These are phyloP conservation scores for Sorex fumeus DNA, from an alignment of 2,113 vertebrate genomes.

Conservation along the genomic window DNA sequence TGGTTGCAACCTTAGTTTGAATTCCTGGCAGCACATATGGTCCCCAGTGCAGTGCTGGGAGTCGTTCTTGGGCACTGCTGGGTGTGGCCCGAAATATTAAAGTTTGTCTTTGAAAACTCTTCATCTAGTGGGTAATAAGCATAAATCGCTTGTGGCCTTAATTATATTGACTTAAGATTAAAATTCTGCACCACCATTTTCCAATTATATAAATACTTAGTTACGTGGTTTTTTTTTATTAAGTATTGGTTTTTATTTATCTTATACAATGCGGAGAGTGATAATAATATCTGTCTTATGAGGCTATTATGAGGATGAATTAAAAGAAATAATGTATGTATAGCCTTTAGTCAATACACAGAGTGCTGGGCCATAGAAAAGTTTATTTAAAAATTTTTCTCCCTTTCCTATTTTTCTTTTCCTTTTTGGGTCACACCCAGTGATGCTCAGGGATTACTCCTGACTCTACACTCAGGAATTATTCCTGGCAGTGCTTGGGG, in stretches of 20 bases:
- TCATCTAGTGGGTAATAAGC: background rate
- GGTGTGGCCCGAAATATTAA: too few species aligned
- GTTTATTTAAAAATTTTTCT: background rate
- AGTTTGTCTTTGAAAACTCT: too few species aligned
- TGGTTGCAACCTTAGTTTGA: too few species aligned
- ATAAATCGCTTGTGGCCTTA: background rate
- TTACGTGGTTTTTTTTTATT: background rate
- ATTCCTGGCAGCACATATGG: too few species aligned
- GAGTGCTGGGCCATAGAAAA: background rate
- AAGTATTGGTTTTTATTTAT: background rate
- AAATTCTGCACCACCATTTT: conserved; percentile 16
- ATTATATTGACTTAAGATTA: background rate
- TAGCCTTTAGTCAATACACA: background rate
- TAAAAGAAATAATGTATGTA: background rate
- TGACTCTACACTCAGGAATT: too few species aligned
- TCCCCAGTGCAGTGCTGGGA: too few species aligned
- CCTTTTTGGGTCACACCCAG: too few species aligned
- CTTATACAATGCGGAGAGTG: background rate
- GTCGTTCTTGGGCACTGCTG: too few species aligned
- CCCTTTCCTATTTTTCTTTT: background rate
- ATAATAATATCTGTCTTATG: background rate
- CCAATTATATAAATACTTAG: background rate
- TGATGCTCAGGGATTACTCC: too few species aligned
- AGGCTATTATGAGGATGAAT: background rate
- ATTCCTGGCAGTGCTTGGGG: too few species aligned